Evolutionary conservation across 2,888 invertebrate species (phyloP).

Genomic region (Dexiosoma caninum): DNA sequence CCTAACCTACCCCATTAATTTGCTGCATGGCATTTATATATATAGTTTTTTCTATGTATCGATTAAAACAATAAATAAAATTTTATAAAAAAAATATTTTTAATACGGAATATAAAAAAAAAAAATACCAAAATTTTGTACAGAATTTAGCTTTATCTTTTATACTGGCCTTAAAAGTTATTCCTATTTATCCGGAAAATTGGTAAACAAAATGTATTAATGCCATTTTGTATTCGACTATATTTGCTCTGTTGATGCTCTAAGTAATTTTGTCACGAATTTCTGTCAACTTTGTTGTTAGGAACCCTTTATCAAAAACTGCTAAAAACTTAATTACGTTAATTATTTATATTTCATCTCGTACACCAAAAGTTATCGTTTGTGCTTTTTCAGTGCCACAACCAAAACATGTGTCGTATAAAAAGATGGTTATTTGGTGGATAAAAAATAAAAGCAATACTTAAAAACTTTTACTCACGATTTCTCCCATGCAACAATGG

Average conservation of each 20-base stretch:
- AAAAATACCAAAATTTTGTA: too few relatives aligned
- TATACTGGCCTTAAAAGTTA: not conserved
- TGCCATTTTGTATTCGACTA: too few relatives aligned
- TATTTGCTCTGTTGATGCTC: too few relatives aligned
- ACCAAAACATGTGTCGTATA: not conserved
- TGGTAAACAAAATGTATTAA: not conserved
- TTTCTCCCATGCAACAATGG: not conserved
- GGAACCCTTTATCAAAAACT: not conserved
- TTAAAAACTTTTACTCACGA: not conserved
- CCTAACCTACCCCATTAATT: too few relatives aligned
- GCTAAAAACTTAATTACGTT: constrained; percentile 43
- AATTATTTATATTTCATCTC: constrained; percentile 42
- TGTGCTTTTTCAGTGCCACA: not conserved
- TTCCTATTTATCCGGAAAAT: not conserved
- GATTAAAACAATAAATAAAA: too few relatives aligned
- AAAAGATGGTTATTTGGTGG: constrained; percentile 20
- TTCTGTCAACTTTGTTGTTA: constrained; percentile 19
- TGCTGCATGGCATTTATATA: too few relatives aligned
- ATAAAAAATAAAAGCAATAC: constrained; percentile 11
- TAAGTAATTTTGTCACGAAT: constrained; percentile 8
- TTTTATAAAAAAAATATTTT: too few relatives aligned
- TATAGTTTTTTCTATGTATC: too few relatives aligned
- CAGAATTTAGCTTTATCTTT: too few relatives aligned
- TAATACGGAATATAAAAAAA: too few relatives aligned
- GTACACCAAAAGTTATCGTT: not conserved